Base-by-base conservation (phyloP, 2,888 invertebrate species). In the Hartigia nigra region DNA sequence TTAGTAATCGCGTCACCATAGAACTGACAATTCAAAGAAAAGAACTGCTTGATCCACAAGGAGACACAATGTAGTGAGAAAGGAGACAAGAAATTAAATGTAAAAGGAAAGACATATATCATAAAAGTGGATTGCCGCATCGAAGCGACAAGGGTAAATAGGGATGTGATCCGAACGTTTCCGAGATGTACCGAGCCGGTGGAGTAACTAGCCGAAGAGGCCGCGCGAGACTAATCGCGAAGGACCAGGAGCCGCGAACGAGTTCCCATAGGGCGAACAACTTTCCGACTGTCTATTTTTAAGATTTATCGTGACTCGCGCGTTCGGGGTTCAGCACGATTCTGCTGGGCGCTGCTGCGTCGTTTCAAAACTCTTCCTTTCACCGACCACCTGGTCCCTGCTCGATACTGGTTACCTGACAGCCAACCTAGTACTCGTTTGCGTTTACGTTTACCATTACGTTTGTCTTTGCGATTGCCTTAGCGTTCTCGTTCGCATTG, bases 191-290 rank as follows among this genome's bases (percentile, higher is more conserved):
- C 23, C 55, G 55, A 39, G 55, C 55, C 55, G 55, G 55, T 55
- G 23, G 23, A 55, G 55, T 55, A 55, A 55, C 76, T 39, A 34
- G 36, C 39, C 69, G 81, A 76, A 78, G 78, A 77, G 81, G 39
- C 78, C 79, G 75, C 37, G 76, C 32, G 77, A 74, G 82, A 82
- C 82, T 80, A 82, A 82, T 82, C 39, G 32, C 69, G 34, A 39
- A 75, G 69, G 76, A 74, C 72, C 79, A 74, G 78, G 31, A 72
- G 72, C 72, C 72, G 72, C 72, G 72, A 72, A 72, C 72, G 72
- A 72, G 72, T 34, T 72, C 72, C 31, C 12, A 9, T 31, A 31
- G 72, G 72, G 32, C 72, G 31, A 34, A 31, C 72, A 34, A 31
- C 32, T 72, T 34, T 72, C 72, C 72, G 72, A 34, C 72, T 72